phyloP scores from a whole-genome alignment of 2,888 invertebrate genomes.

The Dasysyrphus albostriatus region DNA sequence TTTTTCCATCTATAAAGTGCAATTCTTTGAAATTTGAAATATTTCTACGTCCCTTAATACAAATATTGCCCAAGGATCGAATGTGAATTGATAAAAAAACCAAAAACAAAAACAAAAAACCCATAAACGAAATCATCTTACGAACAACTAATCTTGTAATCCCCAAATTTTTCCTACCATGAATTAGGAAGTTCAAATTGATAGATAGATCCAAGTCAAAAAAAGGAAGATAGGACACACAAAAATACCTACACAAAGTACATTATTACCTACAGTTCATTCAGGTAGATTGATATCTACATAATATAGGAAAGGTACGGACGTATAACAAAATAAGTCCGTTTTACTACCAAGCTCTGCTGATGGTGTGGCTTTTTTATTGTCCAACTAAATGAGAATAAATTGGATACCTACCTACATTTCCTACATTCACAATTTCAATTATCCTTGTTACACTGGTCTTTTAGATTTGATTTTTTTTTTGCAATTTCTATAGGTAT shows the following conservation, averaged over 20 bases:
- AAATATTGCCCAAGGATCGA: not conserved
- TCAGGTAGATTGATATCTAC: not conserved
- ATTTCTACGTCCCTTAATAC: no score
- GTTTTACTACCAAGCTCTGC: not conserved
- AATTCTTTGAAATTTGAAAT: no score
- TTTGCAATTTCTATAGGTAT: not conserved
- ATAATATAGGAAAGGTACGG: not conserved
- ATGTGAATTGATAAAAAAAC: not conserved
- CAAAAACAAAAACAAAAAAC: not conserved
- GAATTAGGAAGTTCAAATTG: not conserved
- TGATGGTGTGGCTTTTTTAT: conserved; percentile 3
- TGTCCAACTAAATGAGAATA: conserved; percentile 41
- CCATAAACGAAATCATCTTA: not conserved
- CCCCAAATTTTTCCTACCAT: not conserved
- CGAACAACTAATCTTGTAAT: not conserved
- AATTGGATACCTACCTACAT: conserved; percentile 64
- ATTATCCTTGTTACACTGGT: conserved; percentile 41
- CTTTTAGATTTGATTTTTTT: conserved; percentile 15
- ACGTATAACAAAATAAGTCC: not conserved
- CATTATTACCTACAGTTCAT: not conserved
- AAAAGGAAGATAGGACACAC: not conserved
- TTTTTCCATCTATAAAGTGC: no score
- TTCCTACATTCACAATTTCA: conserved; percentile 60
- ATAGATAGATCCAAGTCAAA: not conserved
- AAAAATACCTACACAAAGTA: not conserved